phyloP scores from a whole-genome alignment of 2,888 invertebrate genomes.

The Spisula subtruncata region DNA sequence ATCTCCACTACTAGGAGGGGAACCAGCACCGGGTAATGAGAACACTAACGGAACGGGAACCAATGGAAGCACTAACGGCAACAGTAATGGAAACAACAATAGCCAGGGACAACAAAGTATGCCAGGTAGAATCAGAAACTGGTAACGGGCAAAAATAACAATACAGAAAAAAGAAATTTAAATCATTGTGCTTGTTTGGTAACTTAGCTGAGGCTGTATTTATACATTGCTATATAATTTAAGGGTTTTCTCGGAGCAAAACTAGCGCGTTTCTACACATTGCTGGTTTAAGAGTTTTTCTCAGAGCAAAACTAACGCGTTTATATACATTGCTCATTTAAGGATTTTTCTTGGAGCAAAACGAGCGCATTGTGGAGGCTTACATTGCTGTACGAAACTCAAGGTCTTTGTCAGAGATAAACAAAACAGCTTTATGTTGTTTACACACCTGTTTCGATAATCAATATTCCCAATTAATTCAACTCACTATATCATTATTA shows the following conservation, averaged over 20 bases:
- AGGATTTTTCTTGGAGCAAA: background rate
- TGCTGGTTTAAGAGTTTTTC: background rate
- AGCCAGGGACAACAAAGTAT: slow-evolving; percentile 76
- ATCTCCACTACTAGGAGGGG: slow-evolving; percentile 95
- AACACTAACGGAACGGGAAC: slow-evolving; percentile 68
- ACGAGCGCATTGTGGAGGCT: background rate
- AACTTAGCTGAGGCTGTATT: background rate
- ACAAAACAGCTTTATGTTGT: no score
- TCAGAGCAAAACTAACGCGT: background rate
- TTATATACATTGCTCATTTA: no score
- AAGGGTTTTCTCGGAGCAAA: background rate
- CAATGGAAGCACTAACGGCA: slow-evolving; percentile 68
- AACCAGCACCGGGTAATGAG: slow-evolving; percentile 85
- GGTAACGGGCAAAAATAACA: slow-evolving; percentile 63
- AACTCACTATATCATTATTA: no score
- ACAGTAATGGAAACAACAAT: slow-evolving; percentile 68
- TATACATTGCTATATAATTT: background rate
- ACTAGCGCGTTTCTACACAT: no score
- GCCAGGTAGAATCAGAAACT: slow-evolving; percentile 74
- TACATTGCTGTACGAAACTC: no score
- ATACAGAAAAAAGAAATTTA: background rate
- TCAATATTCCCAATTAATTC: no score
- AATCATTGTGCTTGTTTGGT: background rate
- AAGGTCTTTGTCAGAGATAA: no score
- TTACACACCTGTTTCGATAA: no score